Evolutionary conservation across 2,113 vertebrate species (phyloP).

Genomic region (Syrmaticus mikado): DNA sequence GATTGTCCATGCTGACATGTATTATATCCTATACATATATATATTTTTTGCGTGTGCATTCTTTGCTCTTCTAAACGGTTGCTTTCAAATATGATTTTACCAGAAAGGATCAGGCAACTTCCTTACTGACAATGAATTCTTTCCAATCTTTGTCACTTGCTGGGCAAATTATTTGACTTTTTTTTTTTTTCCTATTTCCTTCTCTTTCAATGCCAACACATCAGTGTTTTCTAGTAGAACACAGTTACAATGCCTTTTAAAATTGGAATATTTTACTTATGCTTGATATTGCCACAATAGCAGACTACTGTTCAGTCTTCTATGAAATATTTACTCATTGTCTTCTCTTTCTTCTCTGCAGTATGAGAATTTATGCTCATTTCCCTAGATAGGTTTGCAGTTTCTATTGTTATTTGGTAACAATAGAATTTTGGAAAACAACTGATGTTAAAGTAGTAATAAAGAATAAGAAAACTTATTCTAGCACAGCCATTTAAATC

Average conservation of each 20-base stretch:
- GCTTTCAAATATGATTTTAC: not conserved
- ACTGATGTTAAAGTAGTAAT: not conserved
- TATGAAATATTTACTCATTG: not conserved
- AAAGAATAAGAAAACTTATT: not conserved
- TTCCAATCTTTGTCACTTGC: not conserved
- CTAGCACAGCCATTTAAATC: not conserved
- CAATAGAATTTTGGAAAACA: not conserved
- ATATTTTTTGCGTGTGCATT: not conserved
- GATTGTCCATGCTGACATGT: fast-evolving
- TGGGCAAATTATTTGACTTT: not conserved
- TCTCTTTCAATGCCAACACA: not conserved
- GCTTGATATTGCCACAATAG: not conserved
- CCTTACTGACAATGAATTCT: not conserved
- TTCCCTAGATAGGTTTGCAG: not conserved
- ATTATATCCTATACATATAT: not conserved
- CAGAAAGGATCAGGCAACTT: not conserved
- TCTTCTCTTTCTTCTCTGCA: not conserved
- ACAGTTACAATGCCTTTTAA: not conserved
- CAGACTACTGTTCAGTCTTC: not conserved
- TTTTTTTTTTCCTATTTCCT: not conserved
- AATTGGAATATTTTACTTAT: not conserved
- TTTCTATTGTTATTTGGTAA: not conserved
- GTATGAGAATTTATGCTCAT: not conserved
- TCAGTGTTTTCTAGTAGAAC: not conserved
- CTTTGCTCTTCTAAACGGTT: not conserved